phyloP scores from a whole-genome alignment of 2,113 vertebrate genomes.

The Suncus etruscus region DNA sequence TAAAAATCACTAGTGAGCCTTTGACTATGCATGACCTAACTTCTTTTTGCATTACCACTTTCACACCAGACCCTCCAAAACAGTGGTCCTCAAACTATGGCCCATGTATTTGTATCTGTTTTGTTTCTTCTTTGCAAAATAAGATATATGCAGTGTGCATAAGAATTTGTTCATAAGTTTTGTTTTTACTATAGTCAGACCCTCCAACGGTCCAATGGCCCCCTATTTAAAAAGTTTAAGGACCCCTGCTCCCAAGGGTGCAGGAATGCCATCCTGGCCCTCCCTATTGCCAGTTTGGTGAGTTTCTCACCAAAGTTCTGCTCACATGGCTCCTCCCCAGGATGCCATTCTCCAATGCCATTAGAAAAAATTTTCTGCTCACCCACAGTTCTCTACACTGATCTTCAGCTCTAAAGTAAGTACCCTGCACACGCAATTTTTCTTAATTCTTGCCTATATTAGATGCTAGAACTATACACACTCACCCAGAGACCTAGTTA shows the following conservation, averaged over 20 bases:
- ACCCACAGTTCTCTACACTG: background rate
- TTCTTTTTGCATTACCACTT: background rate
- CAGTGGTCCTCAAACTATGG: too few species aligned
- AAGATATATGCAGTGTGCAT: too few species aligned
- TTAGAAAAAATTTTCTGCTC: background rate
- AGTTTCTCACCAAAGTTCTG: conserved; percentile 1
- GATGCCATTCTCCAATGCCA: background rate
- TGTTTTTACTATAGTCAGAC: too few species aligned
- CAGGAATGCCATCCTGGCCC: background rate
- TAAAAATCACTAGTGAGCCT: background rate
- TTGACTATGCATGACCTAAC: background rate
- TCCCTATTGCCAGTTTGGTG: background rate
- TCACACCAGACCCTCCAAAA: background rate
- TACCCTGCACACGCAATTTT: background rate
- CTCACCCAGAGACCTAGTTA: background rate
- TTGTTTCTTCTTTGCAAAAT: too few species aligned
- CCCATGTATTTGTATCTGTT: too few species aligned
- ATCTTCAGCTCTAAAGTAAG: background rate
- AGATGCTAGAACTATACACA: conserved; percentile 3
- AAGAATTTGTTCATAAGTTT: too few species aligned
- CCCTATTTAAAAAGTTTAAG: too few species aligned
- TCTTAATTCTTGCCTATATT: background rate
- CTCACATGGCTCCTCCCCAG: background rate
- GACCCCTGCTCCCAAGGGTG: too few species aligned
- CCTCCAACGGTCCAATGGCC: too few species aligned